Percentiles rank a stretch among this genome's conserved stretches.
Evolutionary conservation across 2,113 vertebrate species (phyloP).

Genomic region (Bos indicus): DNA sequence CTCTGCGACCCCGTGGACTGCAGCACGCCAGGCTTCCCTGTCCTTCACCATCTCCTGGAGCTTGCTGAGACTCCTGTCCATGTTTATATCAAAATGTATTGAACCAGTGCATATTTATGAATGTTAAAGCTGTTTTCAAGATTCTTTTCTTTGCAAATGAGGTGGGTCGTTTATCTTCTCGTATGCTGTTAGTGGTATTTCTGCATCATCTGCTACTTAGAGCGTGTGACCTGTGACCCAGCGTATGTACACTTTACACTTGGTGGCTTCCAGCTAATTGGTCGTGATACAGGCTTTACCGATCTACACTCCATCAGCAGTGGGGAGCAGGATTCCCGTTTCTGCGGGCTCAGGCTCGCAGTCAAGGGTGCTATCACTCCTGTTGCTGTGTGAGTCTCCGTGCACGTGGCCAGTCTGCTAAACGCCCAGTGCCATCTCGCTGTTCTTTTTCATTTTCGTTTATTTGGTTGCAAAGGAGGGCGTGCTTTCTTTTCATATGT

Average conservation of each 20-base stretch:
- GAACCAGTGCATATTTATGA: background rate
- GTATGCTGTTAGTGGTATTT: background rate
- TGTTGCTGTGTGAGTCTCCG: too few species aligned
- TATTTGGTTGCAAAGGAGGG: background rate
- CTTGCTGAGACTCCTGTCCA: background rate
- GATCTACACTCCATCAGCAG: background rate
- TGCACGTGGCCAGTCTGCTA: background rate
- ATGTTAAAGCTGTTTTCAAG: background rate
- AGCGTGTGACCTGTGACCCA: background rate
- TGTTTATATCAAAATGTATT: background rate
- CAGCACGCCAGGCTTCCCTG: background rate
- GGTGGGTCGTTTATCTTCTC: background rate
- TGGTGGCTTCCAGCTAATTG: background rate
- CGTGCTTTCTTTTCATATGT: background rate
- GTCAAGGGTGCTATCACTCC: background rate
- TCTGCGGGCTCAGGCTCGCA: background rate
- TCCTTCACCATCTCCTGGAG: background rate
- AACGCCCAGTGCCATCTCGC: background rate
- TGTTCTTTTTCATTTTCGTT: background rate
- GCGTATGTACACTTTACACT: background rate
- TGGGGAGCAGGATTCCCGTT: background rate
- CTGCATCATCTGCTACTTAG: background rate
- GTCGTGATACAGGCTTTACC: background rate
- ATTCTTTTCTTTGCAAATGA: background rate
- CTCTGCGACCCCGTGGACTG: rapidly evolving